These are phyloP conservation scores for Apostichopus parvimensis DNA, from an alignment of 35 echinoderm and acorn worm species.

Conservation along the genomic window DNA sequence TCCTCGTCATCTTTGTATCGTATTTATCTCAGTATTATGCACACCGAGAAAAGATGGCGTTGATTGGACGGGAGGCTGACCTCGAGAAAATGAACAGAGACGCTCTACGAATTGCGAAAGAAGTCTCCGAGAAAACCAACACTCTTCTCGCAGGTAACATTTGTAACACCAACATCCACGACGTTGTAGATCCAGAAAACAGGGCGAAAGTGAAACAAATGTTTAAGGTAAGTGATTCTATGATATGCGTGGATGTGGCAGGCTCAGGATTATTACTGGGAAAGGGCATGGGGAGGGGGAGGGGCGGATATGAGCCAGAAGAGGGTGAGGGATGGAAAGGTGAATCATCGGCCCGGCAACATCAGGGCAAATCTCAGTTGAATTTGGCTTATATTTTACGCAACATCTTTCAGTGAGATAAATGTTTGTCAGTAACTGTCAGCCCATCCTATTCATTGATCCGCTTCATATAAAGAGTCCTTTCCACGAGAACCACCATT, in stretches of 20 bases:
- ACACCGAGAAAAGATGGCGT: constrained; percentile 73
- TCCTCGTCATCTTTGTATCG: neutral
- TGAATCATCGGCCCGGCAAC: too few species aligned
- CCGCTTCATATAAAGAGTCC: too few species aligned
- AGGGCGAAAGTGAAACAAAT: constrained; percentile 47
- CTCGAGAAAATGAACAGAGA: constrained; percentile 74
- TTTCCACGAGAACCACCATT: too few species aligned
- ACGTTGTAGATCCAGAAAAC: neutral
- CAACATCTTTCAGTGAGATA: too few species aligned
- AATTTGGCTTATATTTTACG: too few species aligned
- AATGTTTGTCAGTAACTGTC: too few species aligned
- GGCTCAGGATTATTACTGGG: too few species aligned
- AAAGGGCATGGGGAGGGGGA: too few species aligned
- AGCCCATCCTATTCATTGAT: too few species aligned
- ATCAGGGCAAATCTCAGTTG: too few species aligned
- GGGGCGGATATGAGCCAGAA: too few species aligned
- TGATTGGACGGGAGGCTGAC: constrained; percentile 71
- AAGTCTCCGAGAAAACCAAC: constrained; percentile 77
- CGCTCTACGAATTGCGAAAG: constrained; percentile 74
- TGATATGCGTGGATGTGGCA: neutral
- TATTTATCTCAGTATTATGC: constrained; percentile 75
- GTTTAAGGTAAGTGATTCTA: constrained; percentile 48
- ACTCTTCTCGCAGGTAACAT: constrained; percentile 63
- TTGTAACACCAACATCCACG: constrained; percentile 34
- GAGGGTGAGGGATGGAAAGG: too few species aligned